phyloP scores from a whole-genome alignment of 2,113 vertebrate genomes.

The Oceanodroma tethys region DNA sequence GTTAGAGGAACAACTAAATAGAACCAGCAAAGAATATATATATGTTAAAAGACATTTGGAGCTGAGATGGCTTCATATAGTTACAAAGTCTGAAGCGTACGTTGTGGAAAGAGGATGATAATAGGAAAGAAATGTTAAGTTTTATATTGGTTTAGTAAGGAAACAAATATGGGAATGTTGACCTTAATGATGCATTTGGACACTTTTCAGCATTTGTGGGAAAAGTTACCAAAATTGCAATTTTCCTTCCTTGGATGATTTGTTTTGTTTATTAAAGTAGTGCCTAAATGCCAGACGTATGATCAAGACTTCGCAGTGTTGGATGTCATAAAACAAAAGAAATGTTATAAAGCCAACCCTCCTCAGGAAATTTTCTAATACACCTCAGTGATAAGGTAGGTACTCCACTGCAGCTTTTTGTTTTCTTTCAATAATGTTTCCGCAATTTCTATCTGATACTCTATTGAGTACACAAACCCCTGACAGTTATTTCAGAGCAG shows the following conservation, averaged over 20 bases:
- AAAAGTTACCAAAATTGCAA: not conserved
- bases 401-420: not conserved
- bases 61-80: not conserved
- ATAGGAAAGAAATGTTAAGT: not conserved
- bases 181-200: not conserved
- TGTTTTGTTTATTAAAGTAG: not conserved
- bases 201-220: not conserved
- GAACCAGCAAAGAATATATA: not conserved
- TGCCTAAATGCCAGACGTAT: not conserved
- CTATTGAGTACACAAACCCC: not conserved
- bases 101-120: not conserved
- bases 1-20: not conserved
- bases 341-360: not conserved
- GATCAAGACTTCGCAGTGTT: not conserved
- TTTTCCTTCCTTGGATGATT: not conserved
- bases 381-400: not conserved
- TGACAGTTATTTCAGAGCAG: not conserved
- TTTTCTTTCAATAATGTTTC: not conserved
- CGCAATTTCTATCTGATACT: not conserved
- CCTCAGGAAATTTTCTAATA: not conserved
- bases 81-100: not conserved
- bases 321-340: not conserved
- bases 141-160: not conserved
- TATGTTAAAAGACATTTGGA: not conserved
- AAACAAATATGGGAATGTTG: not conserved